These are phyloP conservation scores for Papilio xuthus DNA, from an alignment of 1,140 invertebrate species.

Conservation along the genomic window DNA sequence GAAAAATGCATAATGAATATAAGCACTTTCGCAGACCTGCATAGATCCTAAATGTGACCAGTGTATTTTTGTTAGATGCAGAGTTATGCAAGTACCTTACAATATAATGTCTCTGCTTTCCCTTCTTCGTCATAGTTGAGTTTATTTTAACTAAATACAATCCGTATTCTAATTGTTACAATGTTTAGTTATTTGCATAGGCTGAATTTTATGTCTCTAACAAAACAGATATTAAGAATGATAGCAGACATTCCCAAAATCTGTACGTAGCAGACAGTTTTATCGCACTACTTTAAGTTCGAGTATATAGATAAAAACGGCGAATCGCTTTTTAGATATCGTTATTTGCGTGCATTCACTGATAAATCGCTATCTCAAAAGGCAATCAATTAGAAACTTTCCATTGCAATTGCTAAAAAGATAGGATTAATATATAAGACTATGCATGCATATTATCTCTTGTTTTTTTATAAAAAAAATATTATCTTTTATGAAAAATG, in stretches of 20 bases:
- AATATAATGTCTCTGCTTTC: too few species aligned
- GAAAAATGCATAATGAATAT: background rate
- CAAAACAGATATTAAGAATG: too few species aligned
- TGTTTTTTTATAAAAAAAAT: too few species aligned
- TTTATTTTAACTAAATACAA: too few species aligned
- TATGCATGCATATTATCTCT: background rate
- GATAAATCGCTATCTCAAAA: slow-evolving; percentile 22
- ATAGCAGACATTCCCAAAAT: slow-evolving; percentile 26
- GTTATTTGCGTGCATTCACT: slow-evolving; percentile 12
- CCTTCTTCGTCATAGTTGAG: too few species aligned
- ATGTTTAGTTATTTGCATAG: too few species aligned
- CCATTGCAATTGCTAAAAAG: slow-evolving; percentile 3
- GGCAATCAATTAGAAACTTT: slow-evolving; percentile 30
- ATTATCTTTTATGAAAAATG: too few species aligned
- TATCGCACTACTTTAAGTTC: slow-evolving; percentile 49
- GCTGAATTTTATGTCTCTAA: too few species aligned
- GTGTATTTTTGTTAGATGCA: background rate
- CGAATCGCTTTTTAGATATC: slow-evolving; percentile 27
- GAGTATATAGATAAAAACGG: slow-evolving; percentile 49
- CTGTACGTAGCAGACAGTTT: slow-evolving; percentile 40
- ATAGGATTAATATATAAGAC: background rate
- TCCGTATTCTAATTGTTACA: too few species aligned
- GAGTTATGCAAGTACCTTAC: too few species aligned
- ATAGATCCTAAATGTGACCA: too few species aligned
- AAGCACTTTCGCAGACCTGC: background rate